Evolutionary conservation across 2,888 invertebrate genomes (phyloP).

Genomic region (Balanococcus diminutus): DNA sequence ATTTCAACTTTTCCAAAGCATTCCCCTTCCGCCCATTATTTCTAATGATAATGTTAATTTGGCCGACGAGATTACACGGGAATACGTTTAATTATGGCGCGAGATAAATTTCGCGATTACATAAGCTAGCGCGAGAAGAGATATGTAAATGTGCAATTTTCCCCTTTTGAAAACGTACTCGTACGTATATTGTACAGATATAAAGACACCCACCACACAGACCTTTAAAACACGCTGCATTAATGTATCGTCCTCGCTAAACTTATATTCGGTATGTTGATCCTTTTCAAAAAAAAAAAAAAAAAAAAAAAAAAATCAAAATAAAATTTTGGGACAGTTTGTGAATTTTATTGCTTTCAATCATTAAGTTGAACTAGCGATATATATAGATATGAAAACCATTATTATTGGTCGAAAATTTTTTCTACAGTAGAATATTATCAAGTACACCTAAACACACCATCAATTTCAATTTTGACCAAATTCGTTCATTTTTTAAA

Average conservation of each 20-base stretch:
- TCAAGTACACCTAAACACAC: too few species aligned
- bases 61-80: constrained; percentile 28
- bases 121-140: neutral
- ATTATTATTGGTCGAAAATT: too few species aligned
- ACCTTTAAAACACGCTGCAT: neutral
- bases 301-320: neutral
- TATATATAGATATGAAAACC: too few species aligned
- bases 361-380: too few species aligned
- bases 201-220: neutral
- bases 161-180: neutral
- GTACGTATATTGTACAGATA: neutral
- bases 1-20: neutral
- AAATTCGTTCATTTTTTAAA: too few species aligned
- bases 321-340: too few species aligned
- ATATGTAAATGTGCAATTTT: constrained; percentile 17
- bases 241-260: neutral
- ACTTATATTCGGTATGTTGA: neutral
- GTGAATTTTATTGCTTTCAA: too few species aligned
- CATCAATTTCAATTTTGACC: too few species aligned
- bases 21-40: constrained; percentile 38
- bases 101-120: constrained; percentile 35
- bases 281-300: neutral
- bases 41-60: constrained; percentile 41
- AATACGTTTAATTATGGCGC: constrained; percentile 33
- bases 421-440: too few species aligned